phyloP scores from a whole-genome alignment of 2,797 vertebrate species.

The Coranthus polyacanthus region DNA sequence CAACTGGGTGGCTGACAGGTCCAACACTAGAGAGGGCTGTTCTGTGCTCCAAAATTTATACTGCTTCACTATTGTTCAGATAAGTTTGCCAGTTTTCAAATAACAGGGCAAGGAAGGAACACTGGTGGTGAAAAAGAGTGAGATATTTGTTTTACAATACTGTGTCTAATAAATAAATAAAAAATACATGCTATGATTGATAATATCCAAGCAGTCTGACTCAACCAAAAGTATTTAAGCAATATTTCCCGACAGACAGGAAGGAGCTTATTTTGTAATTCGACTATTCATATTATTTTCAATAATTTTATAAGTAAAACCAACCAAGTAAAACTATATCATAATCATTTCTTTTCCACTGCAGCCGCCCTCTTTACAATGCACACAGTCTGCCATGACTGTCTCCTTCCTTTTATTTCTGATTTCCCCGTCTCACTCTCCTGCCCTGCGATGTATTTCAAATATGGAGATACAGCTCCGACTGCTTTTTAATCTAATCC shows the following conservation, averaged over 20 bases:
- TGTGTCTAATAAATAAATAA: background rate
- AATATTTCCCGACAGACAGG: slow-evolving; percentile 2
- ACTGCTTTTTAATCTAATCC: too few species aligned
- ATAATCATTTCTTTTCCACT: background rate
- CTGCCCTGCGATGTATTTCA: too few species aligned
- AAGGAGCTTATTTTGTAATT: background rate
- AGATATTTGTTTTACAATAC: background rate
- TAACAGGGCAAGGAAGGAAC: background rate
- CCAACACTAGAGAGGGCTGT: background rate
- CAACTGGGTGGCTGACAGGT: background rate
- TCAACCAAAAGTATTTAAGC: background rate
- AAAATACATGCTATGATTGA: background rate
- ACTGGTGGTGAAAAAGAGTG: too few species aligned
- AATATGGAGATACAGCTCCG: too few species aligned
- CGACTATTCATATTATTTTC: too few species aligned
- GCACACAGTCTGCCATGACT: too few species aligned
- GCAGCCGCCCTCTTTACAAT: too few species aligned
- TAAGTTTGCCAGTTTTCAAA: background rate
- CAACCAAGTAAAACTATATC: too few species aligned
- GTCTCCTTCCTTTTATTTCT: too few species aligned
- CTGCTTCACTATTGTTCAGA: background rate
- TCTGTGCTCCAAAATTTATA: background rate
- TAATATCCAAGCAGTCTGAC: background rate
- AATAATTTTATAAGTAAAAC: too few species aligned
- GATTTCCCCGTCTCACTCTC: too few species aligned